These are phyloP conservation scores for Pseudomyrmex sp. DNA, from an alignment of 1,140 invertebrate species.

Conservation along the genomic window DNA sequence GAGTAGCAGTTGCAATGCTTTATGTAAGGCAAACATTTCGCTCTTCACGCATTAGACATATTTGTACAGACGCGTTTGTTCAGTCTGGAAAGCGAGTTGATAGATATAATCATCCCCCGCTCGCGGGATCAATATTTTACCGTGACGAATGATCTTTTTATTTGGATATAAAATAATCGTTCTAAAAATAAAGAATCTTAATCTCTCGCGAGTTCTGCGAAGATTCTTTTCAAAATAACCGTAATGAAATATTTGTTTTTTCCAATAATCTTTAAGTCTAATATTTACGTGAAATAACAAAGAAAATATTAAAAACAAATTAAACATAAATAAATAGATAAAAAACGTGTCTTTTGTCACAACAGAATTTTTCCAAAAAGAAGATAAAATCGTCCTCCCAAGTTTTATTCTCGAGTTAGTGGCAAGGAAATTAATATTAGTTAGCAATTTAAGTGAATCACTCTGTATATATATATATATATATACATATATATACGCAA, in stretches of 20 bases:
- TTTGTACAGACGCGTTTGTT: slow-evolving; percentile 64
- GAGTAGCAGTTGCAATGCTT: slow-evolving; percentile 22
- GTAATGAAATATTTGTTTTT: no score
- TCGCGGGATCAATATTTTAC: slow-evolving; percentile 35
- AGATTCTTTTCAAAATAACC: no score
- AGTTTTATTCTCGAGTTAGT: background rate
- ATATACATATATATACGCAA: background rate
- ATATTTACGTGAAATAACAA: no score
- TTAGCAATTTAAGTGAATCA: slow-evolving; percentile 33
- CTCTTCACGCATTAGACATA: slow-evolving; percentile 71
- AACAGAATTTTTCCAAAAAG: background rate
- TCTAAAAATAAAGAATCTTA: background rate
- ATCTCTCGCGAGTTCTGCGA: background rate
- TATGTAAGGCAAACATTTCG: slow-evolving; percentile 65
- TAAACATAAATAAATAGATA: no score
- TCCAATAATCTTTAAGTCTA: no score
- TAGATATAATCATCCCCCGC: background rate
- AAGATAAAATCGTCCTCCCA: background rate
- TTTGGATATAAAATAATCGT: background rate
- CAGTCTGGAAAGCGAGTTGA: slow-evolving; percentile 39
- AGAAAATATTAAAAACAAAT: no score
- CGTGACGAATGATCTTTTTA: slow-evolving; percentile 24
- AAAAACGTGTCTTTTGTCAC: no score
- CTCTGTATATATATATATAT: background rate
- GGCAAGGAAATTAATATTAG: background rate